Base-by-base conservation (phyloP, 30 jellyfish, hydroid and myxozoan genomes). In the Chironex yamaguchii region DNA sequence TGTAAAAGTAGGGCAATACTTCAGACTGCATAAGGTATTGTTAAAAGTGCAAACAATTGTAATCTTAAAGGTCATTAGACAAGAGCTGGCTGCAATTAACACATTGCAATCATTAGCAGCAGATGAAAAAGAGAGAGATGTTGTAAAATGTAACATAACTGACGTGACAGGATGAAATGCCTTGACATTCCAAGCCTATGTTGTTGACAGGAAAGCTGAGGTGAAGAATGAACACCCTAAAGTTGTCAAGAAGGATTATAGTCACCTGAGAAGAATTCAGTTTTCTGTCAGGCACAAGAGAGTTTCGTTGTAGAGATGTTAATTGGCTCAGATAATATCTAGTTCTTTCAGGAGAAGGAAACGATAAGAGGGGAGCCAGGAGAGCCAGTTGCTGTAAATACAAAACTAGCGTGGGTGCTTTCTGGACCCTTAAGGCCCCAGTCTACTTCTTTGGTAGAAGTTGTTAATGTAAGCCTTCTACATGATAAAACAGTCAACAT, bases 1-100 rank as follows among this genome's bases (percentile, higher is more conserved):
- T 24, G 6, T 30, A 51, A 71, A 3, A 71, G 62, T 32, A 71
- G 85, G 42, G 85, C 50, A 29, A 52, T 71, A 17, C 85, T 71
- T 13, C 71, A 71, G 24, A 71, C 85, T 9, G 85, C 42, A 26
- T 52, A 30, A 6, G 85, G 71, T 11, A 6, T 11, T 17, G 85
- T 36, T 69, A 21, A 71, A 49, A 51, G 34, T 36, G 50, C 48
- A 42, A 36, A 22, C 71, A 26, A 52, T 35, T 26, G 25, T 25
- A 12, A 23, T 13, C 11, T 11, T 62, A 11, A 11, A 1, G 14
- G 36, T 36, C 11, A 11, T 62, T 25, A 62, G 24, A 36, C 25
- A 23, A 25, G 30, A 62, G 28, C 11, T 20, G 0, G 24, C 28
- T 33, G 24, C 36, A 1, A 62, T 62, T 12, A 11, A 17, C 11